Evolutionary conservation across 2,797 vertebrate species (phyloP).

Genomic region (Podarcis lilfordi): DNA sequence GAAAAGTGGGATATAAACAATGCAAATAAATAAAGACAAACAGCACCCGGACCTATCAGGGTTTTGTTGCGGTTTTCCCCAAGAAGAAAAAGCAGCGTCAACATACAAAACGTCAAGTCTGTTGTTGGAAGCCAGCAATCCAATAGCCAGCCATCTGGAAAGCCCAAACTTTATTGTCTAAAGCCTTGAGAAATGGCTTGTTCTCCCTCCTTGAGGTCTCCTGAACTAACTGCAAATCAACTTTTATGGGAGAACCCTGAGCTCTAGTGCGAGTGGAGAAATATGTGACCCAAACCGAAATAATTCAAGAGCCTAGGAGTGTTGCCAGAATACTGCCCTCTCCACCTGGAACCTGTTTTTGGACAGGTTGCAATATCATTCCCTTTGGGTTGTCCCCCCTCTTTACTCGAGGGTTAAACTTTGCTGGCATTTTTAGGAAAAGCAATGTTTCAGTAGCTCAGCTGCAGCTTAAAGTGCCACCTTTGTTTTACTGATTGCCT

Average conservation of each 20-base stretch:
- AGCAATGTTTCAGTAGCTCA: not conserved
- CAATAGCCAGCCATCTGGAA: not conserved
- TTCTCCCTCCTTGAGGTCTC: not conserved
- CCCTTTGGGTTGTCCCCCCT: not conserved
- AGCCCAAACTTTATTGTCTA: not conserved
- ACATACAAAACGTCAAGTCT: not conserved
- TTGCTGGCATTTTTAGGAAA: not conserved
- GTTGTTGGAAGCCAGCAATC: not conserved
- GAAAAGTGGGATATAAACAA: too few relatives aligned
- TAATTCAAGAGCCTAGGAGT: not conserved
- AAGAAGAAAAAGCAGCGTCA: not conserved
- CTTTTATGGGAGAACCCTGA: not conserved
- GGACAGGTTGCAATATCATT: not conserved
- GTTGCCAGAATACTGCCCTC: not conserved
- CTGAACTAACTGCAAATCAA: not conserved
- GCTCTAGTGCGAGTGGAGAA: not conserved
- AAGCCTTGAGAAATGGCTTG: not conserved
- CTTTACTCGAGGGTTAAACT: not conserved
- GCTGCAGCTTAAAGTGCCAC: not conserved
- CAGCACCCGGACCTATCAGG: too few relatives aligned
- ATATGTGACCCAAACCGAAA: too few relatives aligned
- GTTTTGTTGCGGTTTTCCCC: too few relatives aligned
- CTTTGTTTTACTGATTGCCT: not conserved
- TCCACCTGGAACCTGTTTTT: too few relatives aligned
- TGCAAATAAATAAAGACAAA: too few relatives aligned